Evolutionary conservation across 2,888 invertebrate species (phyloP), one percentile per base, ranked within the genome.

Genomic region (Acheta domesticus): DNA sequence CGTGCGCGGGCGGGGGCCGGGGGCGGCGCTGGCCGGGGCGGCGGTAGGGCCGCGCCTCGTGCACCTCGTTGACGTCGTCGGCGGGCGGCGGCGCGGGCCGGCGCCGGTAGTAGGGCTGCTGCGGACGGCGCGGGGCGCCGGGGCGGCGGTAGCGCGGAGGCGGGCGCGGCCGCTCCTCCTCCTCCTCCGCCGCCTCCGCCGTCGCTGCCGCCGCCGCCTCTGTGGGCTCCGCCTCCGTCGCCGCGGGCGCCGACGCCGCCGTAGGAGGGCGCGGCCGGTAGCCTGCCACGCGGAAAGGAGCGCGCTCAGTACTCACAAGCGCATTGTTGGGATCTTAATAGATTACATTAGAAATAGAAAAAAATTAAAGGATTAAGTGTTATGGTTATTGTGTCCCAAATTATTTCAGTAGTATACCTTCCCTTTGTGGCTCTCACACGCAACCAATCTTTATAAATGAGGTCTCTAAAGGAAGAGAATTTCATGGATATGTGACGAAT

Each of bases 171-270:
- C 3, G 16, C n/a, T 5, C 73, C 76, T 79, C 76, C 14, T 75
- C 76, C n/a, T 49, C 48, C 48, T 2, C 36, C 5, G 14, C 36
- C 23, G 78, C 76, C n/a, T 49, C 48, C 48, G n/a, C 36, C 3
- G 21, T 19, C 23, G 78, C 23, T 1, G 78, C 36, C 14, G 79
- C 76, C n/a, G 48, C 48, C 74, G 36, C 36, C 19, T 48, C 23
- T 1, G 78, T 20, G 14, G 74, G n/a, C 78, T 21, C 48, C 50
- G 49, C 20, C 21, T 62, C 36, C 23, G 78, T 73, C 4, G 78
- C 36, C n/a, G 78, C 49, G 48, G 78, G 73, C 36, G 78, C 75
- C 23, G 78, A 74, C n/a, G 78, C 75, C 8, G 74, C 48, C 16
- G 78, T 12, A 0, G 78, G 23, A 20, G 75, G 62, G 12, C 62